phyloP scores from a whole-genome alignment of 2,113 vertebrate species.

The Phylloscopus whistleri region DNA sequence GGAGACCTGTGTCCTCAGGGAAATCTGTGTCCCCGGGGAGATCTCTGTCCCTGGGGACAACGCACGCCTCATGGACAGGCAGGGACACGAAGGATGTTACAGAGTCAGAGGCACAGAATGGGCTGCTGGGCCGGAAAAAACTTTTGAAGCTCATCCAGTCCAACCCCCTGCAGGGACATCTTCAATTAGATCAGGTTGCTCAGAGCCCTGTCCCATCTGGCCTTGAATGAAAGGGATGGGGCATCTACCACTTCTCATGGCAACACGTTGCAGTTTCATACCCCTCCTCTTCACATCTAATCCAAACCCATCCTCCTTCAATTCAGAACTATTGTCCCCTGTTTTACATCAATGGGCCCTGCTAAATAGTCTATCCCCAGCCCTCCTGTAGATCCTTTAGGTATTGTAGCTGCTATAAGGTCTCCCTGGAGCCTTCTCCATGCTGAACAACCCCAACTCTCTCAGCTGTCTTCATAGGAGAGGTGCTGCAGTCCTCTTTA shows the following conservation, averaged over 20 bases:
- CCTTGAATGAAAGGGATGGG: neutral
- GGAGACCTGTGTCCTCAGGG: too few species aligned
- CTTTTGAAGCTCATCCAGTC: neutral
- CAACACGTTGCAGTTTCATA: neutral
- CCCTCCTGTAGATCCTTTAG: too few species aligned
- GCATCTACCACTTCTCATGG: neutral
- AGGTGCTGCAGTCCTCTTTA: neutral
- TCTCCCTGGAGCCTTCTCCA: neutral
- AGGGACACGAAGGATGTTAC: neutral
- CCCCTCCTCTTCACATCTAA: neutral
- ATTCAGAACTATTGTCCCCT: neutral
- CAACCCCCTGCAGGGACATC: neutral
- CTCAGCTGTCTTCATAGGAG: neutral
- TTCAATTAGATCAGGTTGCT: neutral
- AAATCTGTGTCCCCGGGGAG: neutral
- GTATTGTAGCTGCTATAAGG: accelerated
- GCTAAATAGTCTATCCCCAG: too few species aligned
- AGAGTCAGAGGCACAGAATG: neutral
- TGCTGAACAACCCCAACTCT: neutral
- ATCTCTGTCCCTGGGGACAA: too few species aligned
- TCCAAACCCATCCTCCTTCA: neutral
- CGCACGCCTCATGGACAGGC: neutral
- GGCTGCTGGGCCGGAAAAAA: too few species aligned
- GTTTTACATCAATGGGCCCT: too few species aligned
- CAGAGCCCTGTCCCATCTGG: neutral